Percentiles rank a stretch among this genome's conserved stretches.
phyloP scores from a whole-genome alignment of 2,888 invertebrate genomes.

The Drosophila longiperda region DNA sequence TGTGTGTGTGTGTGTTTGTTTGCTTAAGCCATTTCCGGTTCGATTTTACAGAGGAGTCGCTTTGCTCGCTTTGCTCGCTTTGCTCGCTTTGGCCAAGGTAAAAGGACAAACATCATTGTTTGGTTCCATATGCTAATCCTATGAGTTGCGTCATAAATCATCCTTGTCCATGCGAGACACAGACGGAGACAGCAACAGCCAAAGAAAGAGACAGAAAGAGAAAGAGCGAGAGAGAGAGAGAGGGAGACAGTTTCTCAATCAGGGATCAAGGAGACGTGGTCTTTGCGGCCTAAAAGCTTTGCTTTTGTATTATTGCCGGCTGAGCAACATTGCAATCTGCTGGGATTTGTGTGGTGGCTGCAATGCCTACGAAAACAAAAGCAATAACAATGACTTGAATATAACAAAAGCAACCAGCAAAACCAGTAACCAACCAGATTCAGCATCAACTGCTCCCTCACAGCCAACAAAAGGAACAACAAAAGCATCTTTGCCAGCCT shows the following conservation, averaged over 20 bases:
- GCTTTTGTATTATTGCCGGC: slow-evolving; percentile 60
- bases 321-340: slow-evolving; percentile 55
- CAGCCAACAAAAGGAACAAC: slow-evolving; percentile 10
- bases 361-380: slow-evolving; percentile 41
- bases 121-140: slow-evolving; percentile 77
- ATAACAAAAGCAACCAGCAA: slow-evolving; percentile 53
- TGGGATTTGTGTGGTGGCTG: slow-evolving; percentile 54
- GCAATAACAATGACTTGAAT: slow-evolving; percentile 73
- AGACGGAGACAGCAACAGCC: slow-evolving; percentile 4
- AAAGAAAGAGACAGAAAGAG: background rate
- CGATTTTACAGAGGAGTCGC: slow-evolving; percentile 58
- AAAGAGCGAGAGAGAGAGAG: slow-evolving; percentile 4
- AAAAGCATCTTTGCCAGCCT: slow-evolving; percentile 12
- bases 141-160: slow-evolving; percentile 72
- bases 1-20: slow-evolving; percentile 43
- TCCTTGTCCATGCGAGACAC: slow-evolving; percentile 41
- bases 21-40: slow-evolving; percentile 78
- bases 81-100: slow-evolving; percentile 14
- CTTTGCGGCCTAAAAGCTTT: slow-evolving; percentile 60
- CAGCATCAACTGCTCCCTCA: slow-evolving; percentile 7
- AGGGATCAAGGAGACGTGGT: slow-evolving; percentile 29
- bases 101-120: slow-evolving; percentile 74
- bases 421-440: slow-evolving; percentile 3
- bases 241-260: slow-evolving; percentile 42
- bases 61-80: slow-evolving; percentile 12